Base-by-base conservation (phyloP, 2,888 invertebrate species). In the Xanthorhoe spadicearia region DNA sequence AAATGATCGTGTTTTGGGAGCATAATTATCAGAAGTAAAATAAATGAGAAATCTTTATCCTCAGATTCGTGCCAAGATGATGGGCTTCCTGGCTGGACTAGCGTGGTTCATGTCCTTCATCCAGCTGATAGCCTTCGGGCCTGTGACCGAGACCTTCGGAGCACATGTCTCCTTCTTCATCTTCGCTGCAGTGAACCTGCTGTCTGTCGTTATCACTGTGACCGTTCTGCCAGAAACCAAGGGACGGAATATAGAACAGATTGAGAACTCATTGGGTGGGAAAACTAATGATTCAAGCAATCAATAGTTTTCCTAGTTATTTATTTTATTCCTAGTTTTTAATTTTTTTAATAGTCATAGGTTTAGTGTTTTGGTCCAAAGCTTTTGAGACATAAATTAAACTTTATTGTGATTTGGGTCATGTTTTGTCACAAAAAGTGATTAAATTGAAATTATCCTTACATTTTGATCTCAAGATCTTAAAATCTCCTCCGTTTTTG, bases 221-320 rank as follows among this genome's bases (percentile, higher is more conserved):
- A 50, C 50, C 2, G 61, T 81, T 23, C 75, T 92, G 9, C 91
- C 90, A 0, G 93, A 93, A 72, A 92, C 92, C 0, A 91, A 85
- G 71, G 89, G 89, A 9, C 87, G 84, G 70, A 83, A 79, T 57
- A 78, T 88, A 8, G 84, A 87, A 54, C 77, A 85, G 53, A 89
- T 91, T 13, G 78, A 83, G 64, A 58, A 60, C 23, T 73, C 67
- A 13, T 48, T 23, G 43, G 13, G 18, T 9, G 49, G 55, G 43
- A 48, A 64, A 35, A 62, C 10, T 13, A 43, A 13, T 43, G 38
- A 43, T 43, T 13, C n/a, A n/a, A n/a, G n/a, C n/a, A n/a, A n/a
- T n/a, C n/a, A n/a, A n/a, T n/a, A n/a, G n/a, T n/a, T n/a, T n/a
- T n/a, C n/a, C n/a, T n/a, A n/a, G n/a, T n/a, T n/a, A n/a, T n/a